Percentiles rank a stretch among this genome's conserved stretches.
phyloP scores from a whole-genome alignment of 2,113 vertebrate species.

The Oxyura jamaicensis region DNA sequence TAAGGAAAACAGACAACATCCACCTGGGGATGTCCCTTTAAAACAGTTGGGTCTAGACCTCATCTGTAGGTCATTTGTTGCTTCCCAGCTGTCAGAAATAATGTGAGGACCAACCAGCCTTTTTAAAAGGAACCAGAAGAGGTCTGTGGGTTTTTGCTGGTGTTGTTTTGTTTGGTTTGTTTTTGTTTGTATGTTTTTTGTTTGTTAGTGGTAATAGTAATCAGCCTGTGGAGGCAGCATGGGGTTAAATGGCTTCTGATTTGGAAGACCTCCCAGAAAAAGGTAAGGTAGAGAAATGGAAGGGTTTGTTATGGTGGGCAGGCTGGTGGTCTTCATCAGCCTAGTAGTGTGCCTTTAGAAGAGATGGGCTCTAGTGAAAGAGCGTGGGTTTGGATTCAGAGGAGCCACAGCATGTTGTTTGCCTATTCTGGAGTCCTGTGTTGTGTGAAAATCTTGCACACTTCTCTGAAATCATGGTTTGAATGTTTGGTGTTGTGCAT shows the following conservation, averaged over 20 bases:
- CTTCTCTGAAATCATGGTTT: background rate
- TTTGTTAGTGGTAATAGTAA: accelerated
- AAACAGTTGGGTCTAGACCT: background rate
- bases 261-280: background rate
- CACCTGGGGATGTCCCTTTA: background rate
- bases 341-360: too few relatives aligned
- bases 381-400: background rate
- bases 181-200: background rate
- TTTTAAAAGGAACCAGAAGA: background rate
- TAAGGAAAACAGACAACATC: background rate
- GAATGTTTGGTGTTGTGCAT: background rate
- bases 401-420: background rate
- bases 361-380: background rate
- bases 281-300: background rate
- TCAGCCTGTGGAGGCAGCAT: accelerated
- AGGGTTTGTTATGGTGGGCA: background rate
- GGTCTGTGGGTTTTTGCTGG: accelerated
- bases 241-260: background rate
- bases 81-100: background rate
- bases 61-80: background rate
- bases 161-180: background rate
- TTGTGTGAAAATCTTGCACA: accelerated
- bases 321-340: too few relatives aligned
- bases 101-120: background rate
- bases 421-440: background rate